Conservation (phyloP, 1,140 invertebrate genomes). For the Stegodyphus dumicola region DNA sequence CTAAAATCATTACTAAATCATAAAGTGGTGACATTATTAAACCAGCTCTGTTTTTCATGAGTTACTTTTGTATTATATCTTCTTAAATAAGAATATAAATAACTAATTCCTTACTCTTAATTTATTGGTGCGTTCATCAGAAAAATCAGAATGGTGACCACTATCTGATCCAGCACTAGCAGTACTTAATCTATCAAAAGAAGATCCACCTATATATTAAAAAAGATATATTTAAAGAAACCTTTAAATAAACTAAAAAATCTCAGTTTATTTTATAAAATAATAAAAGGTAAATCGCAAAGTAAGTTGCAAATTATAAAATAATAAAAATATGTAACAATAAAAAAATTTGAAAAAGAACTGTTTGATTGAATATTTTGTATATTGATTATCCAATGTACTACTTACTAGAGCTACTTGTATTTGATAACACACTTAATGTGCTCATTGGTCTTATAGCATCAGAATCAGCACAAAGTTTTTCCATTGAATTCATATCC, state of each 20-base stretch:
- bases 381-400: background rate
- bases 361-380: background rate
- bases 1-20: too few relatives aligned
- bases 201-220: slow-evolving; percentile 74
- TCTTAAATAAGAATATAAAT: too few relatives aligned
- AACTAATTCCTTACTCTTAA: slow-evolving; percentile 8
- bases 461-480: slow-evolving; percentile 4
- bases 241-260: too few relatives aligned
- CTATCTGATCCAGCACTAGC: slow-evolving; percentile 79
- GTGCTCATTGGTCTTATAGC: slow-evolving; percentile 75
- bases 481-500: slow-evolving; percentile 35
- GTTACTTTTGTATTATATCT: too few relatives aligned
- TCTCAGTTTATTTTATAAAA: too few relatives aligned
- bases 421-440: slow-evolving; percentile 72
- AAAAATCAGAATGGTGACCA: slow-evolving; percentile 82
- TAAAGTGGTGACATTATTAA: too few relatives aligned
- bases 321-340: too few relatives aligned
- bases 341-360: background rate
- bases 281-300: too few relatives aligned
- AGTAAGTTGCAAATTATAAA: too few relatives aligned
- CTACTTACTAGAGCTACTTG: slow-evolving; percentile 76
- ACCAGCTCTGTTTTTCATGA: too few relatives aligned
- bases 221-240: too few relatives aligned
- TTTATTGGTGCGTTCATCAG: slow-evolving; percentile 75
- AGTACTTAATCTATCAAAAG: slow-evolving; percentile 82